phyloP scores from a whole-genome alignment of 1,140 invertebrate genomes.

The Zaprionus gabonicus region DNA sequence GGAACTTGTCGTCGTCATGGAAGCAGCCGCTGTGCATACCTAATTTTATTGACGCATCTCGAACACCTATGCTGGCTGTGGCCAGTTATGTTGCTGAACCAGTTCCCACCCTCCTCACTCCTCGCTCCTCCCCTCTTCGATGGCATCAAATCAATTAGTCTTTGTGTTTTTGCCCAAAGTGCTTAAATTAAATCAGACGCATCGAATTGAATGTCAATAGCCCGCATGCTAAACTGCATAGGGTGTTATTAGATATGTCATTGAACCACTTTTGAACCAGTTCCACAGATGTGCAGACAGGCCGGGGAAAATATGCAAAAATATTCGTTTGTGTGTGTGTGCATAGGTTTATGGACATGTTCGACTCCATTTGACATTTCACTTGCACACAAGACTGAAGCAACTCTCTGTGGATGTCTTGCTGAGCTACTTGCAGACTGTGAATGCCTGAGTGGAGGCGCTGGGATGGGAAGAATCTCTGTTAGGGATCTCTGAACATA shows the following conservation, averaged over 20 bases:
- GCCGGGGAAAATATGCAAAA: background rate
- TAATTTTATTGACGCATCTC: slow-evolving; percentile 8
- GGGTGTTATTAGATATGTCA: background rate
- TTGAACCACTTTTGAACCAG: slow-evolving; percentile 23
- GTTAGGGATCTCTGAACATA: no score
- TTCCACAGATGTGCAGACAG: slow-evolving; percentile 6
- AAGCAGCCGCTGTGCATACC: slow-evolving; percentile 5
- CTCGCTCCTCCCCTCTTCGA: background rate
- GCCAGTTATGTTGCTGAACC: background rate
- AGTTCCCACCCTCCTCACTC: background rate
- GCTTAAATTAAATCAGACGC: background rate
- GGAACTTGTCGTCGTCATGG: background rate
- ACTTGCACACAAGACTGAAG: background rate
- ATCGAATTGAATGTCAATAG: slow-evolving; percentile 8
- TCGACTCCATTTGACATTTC: background rate
- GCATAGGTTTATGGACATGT: background rate
- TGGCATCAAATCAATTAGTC: slow-evolving; percentile 1
- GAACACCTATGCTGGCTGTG: background rate
- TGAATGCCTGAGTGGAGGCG: background rate
- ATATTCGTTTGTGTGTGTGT: background rate
- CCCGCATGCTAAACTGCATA: slow-evolving; percentile 1
- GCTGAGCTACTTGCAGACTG: slow-evolving; percentile 1
- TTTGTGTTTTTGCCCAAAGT: background rate
- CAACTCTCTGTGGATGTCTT: background rate
- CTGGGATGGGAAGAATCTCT: background rate